Evolutionary conservation across 2,797 vertebrate genomes (phyloP).

Genomic region (Spinibarbus caldwelli): DNA sequence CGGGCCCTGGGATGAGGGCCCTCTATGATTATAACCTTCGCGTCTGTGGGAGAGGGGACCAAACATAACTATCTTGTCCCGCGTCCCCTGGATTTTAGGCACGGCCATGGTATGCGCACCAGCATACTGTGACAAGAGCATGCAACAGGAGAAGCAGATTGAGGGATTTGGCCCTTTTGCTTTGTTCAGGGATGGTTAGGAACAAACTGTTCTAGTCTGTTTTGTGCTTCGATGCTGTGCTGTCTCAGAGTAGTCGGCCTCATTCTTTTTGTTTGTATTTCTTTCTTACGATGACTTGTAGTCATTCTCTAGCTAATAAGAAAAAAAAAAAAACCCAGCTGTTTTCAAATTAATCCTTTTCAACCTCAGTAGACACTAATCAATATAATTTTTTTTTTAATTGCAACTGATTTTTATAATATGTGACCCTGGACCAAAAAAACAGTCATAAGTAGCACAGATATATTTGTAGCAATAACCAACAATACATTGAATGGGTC

Average conservation of each 20-base stretch:
- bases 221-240: background rate
- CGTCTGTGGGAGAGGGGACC: background rate
- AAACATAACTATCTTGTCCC: background rate
- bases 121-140: conserved; percentile 20
- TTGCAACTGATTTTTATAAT: background rate
- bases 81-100: background rate
- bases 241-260: background rate
- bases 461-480: too few species aligned
- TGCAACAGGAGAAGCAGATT: conserved; percentile 32
- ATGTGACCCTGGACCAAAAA: too few species aligned
- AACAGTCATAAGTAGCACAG: too few species aligned
- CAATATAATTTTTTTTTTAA: background rate
- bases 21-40: background rate
- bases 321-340: too few species aligned
- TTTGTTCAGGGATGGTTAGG: conserved; percentile 32
- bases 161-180: conserved; percentile 26
- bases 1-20: background rate
- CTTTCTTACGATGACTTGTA: background rate
- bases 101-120: conserved; percentile 4
- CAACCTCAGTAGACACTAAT: background rate
- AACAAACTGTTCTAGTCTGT: conserved; percentile 7
- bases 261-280: background rate
- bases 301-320: background rate
- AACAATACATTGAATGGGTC: too few species aligned
- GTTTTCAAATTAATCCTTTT: background rate